These are phyloP conservation scores for Anolis apletophallus DNA, from an alignment of 2,797 vertebrate genomes.

Conservation along the genomic window DNA sequence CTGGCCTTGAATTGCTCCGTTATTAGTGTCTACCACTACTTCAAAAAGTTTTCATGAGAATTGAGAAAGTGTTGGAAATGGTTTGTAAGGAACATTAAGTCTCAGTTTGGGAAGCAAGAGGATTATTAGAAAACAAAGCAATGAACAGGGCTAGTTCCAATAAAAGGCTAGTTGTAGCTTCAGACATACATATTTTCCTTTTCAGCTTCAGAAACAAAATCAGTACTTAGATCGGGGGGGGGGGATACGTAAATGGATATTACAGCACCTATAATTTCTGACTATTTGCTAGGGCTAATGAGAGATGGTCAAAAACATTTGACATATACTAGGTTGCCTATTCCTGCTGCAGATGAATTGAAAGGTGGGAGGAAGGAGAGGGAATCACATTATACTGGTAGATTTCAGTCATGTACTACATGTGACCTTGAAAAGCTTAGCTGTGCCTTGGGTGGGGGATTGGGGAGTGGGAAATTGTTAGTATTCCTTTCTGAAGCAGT, in stretches of 20 bases:
- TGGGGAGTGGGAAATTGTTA: constrained; percentile 62
- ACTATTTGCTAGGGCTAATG: not conserved
- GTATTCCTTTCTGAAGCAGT: constrained; percentile 66
- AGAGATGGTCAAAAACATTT: not conserved
- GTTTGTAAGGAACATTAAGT: no score
- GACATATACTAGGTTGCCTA: not conserved
- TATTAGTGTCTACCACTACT: no score
- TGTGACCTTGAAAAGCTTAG: constrained; percentile 75
- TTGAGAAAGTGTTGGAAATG: not conserved
- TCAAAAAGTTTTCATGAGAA: not conserved
- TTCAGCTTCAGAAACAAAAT: constrained; percentile 49
- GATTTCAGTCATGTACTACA: constrained; percentile 67
- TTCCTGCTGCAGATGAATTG: not conserved
- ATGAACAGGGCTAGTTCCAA: no score
- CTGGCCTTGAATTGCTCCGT: no score
- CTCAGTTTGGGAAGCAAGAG: no score
- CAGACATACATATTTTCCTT: constrained; percentile 33
- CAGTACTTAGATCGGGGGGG: not conserved
- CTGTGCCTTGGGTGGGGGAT: constrained; percentile 54
- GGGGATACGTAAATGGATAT: not conserved
- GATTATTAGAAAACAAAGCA: no score
- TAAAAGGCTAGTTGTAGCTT: not conserved
- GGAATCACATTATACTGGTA: constrained; percentile 40
- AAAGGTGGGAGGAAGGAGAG: constrained; percentile 14
- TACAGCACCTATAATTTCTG: not conserved